Evolutionary conservation across 2,888 invertebrate genomes (phyloP).

Genomic region (Catocala fraxini): DNA sequence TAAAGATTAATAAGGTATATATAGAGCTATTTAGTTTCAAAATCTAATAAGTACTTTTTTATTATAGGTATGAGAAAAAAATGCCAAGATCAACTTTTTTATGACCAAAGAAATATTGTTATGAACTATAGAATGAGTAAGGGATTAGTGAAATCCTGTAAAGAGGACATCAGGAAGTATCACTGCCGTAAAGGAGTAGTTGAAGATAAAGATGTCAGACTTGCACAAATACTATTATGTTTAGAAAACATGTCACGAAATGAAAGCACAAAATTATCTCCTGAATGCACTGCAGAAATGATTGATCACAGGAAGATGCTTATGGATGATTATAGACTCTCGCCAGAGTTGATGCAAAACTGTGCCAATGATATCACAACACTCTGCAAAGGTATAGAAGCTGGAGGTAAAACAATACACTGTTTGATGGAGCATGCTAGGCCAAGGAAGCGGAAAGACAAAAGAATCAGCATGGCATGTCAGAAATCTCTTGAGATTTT

Average conservation of each 20-base stretch:
- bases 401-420: slow-evolving; percentile 96
- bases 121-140: slow-evolving; percentile 97
- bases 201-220: slow-evolving; percentile 93
- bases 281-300: slow-evolving; percentile 96
- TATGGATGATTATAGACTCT: slow-evolving; percentile 97
- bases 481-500: slow-evolving; percentile 93
- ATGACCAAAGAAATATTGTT: slow-evolving; percentile 95
- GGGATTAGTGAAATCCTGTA: slow-evolving; percentile 95
- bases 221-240: slow-evolving; percentile 97
- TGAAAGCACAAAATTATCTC: slow-evolving; percentile 91
- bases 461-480: slow-evolving; percentile 90
- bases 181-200: slow-evolving; percentile 95
- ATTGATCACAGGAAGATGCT: slow-evolving; percentile 96
- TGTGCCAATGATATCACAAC: slow-evolving; percentile 95
- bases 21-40: too few species aligned
- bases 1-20: too few species aligned
- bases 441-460: slow-evolving; percentile 88
- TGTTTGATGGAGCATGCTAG: slow-evolving; percentile 97
- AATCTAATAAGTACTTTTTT: neutral
- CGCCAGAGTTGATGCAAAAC: slow-evolving; percentile 96
- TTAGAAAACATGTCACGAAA: slow-evolving; percentile 93
- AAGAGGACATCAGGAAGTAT: slow-evolving; percentile 95
- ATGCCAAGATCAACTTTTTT: slow-evolving; percentile 94
- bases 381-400: slow-evolving; percentile 92
- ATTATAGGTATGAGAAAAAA: slow-evolving; percentile 86